phyloP scores from a whole-genome alignment of 1,140 invertebrate genomes.

The Leptoteleia sp. region DNA sequence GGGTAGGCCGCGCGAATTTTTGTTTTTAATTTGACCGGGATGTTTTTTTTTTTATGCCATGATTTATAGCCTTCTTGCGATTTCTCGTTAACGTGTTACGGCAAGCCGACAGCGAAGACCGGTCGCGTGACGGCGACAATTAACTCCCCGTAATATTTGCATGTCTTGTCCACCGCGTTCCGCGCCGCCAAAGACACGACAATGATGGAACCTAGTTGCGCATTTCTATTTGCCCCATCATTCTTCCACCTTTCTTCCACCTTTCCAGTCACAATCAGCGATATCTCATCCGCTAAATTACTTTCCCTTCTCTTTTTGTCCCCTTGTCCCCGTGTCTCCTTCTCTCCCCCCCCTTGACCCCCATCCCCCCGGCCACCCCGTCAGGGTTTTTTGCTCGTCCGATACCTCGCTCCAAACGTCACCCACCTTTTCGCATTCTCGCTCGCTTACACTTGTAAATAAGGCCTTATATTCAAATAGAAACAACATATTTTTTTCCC shows the following conservation, averaged over 20 bases:
- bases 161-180: slow-evolving; percentile 68
- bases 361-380: too few species aligned
- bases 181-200: slow-evolving; percentile 58
- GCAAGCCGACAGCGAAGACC: slow-evolving; percentile 49
- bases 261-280: slow-evolving; percentile 37
- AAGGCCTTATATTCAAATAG: too few species aligned
- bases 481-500: too few species aligned
- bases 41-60: slow-evolving; percentile 30
- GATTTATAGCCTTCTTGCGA: slow-evolving; percentile 57
- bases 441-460: too few species aligned
- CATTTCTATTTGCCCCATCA: slow-evolving; percentile 52
- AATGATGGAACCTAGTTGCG: slow-evolving; percentile 58
- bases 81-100: slow-evolving; percentile 61
- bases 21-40: too few species aligned
- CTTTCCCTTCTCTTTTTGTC: background rate
- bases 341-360: too few species aligned
- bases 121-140: slow-evolving; percentile 73
- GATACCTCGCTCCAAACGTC: too few species aligned
- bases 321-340: background rate
- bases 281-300: slow-evolving; percentile 37
- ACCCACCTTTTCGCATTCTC: too few species aligned
- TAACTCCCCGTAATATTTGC: slow-evolving; percentile 69
- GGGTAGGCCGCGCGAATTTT: too few species aligned
- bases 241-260: slow-evolving; percentile 31
- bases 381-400: too few species aligned